Percentiles rank a stretch among this genome's conserved stretches.
phyloP scores from a whole-genome alignment of 2,113 vertebrate species.

The Stegastes partitus region DNA sequence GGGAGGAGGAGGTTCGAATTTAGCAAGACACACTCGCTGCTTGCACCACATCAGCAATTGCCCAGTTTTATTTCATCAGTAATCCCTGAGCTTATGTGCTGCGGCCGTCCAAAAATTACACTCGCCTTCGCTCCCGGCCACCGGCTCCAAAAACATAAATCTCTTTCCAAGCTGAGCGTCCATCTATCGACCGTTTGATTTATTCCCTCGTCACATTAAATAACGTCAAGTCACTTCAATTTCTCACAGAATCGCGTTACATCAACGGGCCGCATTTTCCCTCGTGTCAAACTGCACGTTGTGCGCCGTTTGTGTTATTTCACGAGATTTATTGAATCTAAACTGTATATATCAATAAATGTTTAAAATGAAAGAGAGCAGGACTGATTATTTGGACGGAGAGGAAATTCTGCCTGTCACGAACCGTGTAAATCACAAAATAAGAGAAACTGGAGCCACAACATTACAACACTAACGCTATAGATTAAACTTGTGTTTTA shows the following conservation, averaged over 20 bases:
- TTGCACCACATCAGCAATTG: slow-evolving; percentile 53
- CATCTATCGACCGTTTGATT: slow-evolving; percentile 15
- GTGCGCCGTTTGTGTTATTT: background rate
- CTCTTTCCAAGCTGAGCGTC: slow-evolving; percentile 19
- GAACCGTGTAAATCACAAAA: background rate
- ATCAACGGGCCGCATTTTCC: slow-evolving; percentile 5
- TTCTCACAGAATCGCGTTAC: slow-evolving; percentile 26
- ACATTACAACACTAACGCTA: too few species aligned
- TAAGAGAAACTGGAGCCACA: background rate
- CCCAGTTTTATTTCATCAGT: slow-evolving; percentile 50
- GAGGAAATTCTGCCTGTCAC: background rate
- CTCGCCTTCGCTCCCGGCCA: slow-evolving; percentile 14
- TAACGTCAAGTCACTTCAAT: slow-evolving; percentile 31
- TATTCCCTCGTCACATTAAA: slow-evolving; percentile 30
- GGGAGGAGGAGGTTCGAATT: background rate
- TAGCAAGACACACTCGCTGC: slow-evolving; percentile 19
- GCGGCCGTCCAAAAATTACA: slow-evolving; percentile 27
- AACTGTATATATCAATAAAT: slow-evolving; percentile 18
- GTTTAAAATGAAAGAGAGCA: background rate
- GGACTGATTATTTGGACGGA: background rate
- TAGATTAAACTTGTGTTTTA: too few species aligned
- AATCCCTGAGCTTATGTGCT: background rate
- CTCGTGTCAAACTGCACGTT: background rate
- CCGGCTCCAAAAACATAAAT: slow-evolving; percentile 24
- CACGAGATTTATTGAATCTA: slow-evolving; percentile 21